Base-by-base conservation (phyloP, 2,888 invertebrate genomes). In the Dichetophora obliterata region DNA sequence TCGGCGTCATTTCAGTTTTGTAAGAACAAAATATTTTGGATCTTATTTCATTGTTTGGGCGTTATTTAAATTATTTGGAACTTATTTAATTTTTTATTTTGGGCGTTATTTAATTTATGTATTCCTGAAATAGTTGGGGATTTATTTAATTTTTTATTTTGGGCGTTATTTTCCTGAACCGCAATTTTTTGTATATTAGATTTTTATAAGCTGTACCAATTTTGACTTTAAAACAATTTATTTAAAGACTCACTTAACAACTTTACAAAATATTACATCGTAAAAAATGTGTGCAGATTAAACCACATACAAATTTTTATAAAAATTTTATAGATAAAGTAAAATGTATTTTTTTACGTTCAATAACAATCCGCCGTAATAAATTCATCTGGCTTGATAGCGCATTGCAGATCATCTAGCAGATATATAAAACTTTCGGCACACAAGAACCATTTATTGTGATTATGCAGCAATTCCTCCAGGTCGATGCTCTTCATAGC, bases 351-450 rank as follows among this genome's bases (percentile, higher is more conserved):
- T 14, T 5, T 57, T 57, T n/a, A 8, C 19, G 57, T 57, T 75
- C 81, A 87, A 81, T 87, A 87, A 79, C 87, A 87, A 85, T 87
- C 87, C 19, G 87, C 86, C 76, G 85, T 82, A 74, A 85, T 82
- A 76, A 81, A 83, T 69, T 84, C 83, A 72, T 84, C 83, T 57
- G 83, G 84, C 61, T 82, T 83, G 31, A 86, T 82, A n/a, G 83
- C 82, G 77, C 78, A 80, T 4, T 85, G 76, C 27, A 95, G 93
- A 86, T 95, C 95, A 83, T 95, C 95, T 2, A 95, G 87, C 5
- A 95, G 90, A 0, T 95, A 94, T 3, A 92, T 91, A 19, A 95
- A 91, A 82, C 91, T 91, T 82, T 92, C 93, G n/a, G 93, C 92
- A 34, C 92, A 91, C 68, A 91, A 91, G 52, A 93, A 90, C 95